These are phyloP conservation scores for Varecia variegata DNA, from an alignment of 2,797 vertebrate species.

Conservation along the genomic window DNA sequence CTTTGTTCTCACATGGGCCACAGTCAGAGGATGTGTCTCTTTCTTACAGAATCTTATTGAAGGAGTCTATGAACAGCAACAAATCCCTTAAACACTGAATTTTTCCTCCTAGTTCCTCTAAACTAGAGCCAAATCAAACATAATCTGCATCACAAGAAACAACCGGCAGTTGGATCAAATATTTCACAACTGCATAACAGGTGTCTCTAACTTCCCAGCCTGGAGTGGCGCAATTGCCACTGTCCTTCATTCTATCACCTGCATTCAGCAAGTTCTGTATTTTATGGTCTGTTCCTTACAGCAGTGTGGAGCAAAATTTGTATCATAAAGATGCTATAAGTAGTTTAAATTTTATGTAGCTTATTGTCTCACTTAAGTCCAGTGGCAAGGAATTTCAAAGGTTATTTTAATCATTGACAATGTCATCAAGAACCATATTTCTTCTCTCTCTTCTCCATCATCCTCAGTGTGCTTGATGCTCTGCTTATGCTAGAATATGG, in stretches of 20 bases:
- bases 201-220: not conserved
- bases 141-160: not conserved
- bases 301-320: not conserved
- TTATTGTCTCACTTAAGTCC: not conserved
- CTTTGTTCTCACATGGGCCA: not conserved
- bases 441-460: not conserved
- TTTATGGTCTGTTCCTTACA: not conserved
- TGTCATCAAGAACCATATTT: not conserved
- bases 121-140: not conserved
- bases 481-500: not conserved
- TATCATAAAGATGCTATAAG: not conserved
- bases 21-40: not conserved
- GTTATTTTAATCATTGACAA: not conserved
- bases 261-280: not conserved
- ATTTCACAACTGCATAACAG: not conserved
- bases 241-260: not conserved
- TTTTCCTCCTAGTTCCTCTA: not conserved
- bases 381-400: not conserved
- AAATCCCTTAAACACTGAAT: not conserved
- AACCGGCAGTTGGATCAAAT: not conserved
- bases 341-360: not conserved
- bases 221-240: rapidly evolving
- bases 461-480: not conserved
- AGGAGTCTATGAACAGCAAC: not conserved
- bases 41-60: not conserved